These are phyloP conservation scores for Drosophila atripex DNA, from an alignment of 2,888 invertebrate genomes.

Conservation along the genomic window DNA sequence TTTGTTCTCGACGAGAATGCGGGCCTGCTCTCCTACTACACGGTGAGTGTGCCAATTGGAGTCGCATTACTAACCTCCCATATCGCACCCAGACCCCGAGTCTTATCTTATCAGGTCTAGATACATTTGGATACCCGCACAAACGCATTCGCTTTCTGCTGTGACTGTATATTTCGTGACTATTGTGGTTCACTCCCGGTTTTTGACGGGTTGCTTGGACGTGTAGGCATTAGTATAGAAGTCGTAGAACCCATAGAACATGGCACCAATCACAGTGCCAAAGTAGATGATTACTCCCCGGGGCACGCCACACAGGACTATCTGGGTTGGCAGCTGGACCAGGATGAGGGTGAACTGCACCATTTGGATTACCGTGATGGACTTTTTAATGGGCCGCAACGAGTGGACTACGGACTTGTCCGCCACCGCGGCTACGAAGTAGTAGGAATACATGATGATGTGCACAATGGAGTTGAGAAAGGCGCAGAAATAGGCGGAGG, in stretches of 20 bases:
- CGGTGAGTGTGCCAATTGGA: conserved; percentile 88
- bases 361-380: conserved; percentile 88
- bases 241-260: conserved; percentile 89
- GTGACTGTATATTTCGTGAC: conserved; percentile 7
- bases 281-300: conserved; percentile 85
- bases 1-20: conserved; percentile 99
- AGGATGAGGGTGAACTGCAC: conserved; percentile 89
- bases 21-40: conserved; percentile 98
- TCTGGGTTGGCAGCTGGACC: conserved; percentile 84
- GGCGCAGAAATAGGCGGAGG: conserved; percentile 87
- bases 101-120: conserved; percentile 35
- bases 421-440: conserved; percentile 87
- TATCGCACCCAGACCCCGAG: conserved; percentile 9
- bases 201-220: conserved; percentile 10
- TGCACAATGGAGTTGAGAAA: conserved; percentile 89
- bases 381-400: conserved; percentile 87
- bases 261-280: conserved; percentile 86
- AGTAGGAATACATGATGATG: conserved; percentile 91
- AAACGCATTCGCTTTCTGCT: conserved; percentile 8
- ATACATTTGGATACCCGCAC: conserved; percentile 26
- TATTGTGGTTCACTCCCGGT: conserved; percentile 7
- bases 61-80: conserved; percentile 14
- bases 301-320: conserved; percentile 85
- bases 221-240: conserved; percentile 87
- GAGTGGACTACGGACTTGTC: conserved; percentile 85